Base-by-base conservation (phyloP, 2,888 invertebrate genomes). In the Notocelia uddmanniana region DNA sequence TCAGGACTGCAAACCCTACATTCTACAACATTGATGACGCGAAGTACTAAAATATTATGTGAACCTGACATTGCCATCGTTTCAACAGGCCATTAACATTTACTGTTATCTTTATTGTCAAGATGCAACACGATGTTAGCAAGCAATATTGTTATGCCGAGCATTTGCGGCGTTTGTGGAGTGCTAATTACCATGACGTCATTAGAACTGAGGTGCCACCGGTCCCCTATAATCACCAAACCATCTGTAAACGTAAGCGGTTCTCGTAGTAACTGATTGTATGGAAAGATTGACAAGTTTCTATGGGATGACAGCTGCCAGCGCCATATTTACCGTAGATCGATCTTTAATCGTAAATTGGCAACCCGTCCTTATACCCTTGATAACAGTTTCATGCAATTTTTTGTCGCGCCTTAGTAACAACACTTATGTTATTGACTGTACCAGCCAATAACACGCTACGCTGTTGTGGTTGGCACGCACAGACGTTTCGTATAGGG, bases 31-130 rank as follows among this genome's bases (percentile, higher is more conserved):
- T 18, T 34, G 34, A 34, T 37, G 19, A 34, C 13, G 34, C 58
- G 19, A 11, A 34, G 58, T 34, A 19, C 19, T 58, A 58, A 31
- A 58, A 34, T 58, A 58, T 58, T 15, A 58, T 37, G 19, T 58
- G 34, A 58, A 34, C 11, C 34, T 19, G 58, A 58, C 31, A 37
- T 18, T 37, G 11, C 10, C 8, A 19, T 8, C 52, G 8, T 26
- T 31, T 9, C 15, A n/a, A 19, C n/a, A 34, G 8, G 9, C 34
- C 34, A 34, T 34, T 57, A 13, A 58, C 58, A 9, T 58, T 19
- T 34, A 58, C 34, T 37, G 18, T 58, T 58, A 37, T 58, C 19
- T 58, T 37, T 58, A 58, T 37, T 9, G 34, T 19, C 58, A 8
- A 26, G 26, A 15, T 1, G 54, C 45, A 45, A 45, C 8, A n/a